Evolutionary conservation across 1,140 invertebrate species (phyloP).

Genomic region (Achroia grisella): DNA sequence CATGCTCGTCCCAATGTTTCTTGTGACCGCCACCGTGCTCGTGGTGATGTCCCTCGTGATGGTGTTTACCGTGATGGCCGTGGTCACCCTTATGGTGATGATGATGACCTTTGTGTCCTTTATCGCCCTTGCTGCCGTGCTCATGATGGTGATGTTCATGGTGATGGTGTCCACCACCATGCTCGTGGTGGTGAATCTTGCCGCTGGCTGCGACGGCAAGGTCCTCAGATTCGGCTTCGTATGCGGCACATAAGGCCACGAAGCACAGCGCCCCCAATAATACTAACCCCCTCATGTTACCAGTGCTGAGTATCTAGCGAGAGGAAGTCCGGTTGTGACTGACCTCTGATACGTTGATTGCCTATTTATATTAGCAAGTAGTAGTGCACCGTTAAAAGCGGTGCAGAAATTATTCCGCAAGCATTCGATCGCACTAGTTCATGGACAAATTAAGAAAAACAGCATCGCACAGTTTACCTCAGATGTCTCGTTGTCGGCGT

Average conservation of each 20-base stretch:
- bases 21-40: constrained; percentile 78
- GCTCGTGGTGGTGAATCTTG: constrained; percentile 61
- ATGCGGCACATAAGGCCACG: constrained; percentile 34
- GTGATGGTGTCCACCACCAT: constrained; percentile 72
- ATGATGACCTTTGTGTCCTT: constrained; percentile 75
- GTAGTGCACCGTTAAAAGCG: constrained; percentile 22
- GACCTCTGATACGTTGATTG: constrained; percentile 43
- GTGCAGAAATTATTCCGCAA: constrained; percentile 63
- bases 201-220: constrained; percentile 64
- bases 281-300: constrained; percentile 42
- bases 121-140: constrained; percentile 71
- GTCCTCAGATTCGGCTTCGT: constrained; percentile 28
- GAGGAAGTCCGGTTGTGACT: constrained; percentile 63
- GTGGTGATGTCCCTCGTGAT: constrained; percentile 75
- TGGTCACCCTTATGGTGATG: constrained; percentile 77
- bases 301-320: constrained; percentile 22
- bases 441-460: constrained; percentile 28
- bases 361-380: constrained; percentile 55
- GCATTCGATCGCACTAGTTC: constrained; percentile 30
- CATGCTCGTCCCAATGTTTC: constrained; percentile 79
- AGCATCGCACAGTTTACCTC: constrained; percentile 6
- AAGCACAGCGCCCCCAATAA: constrained; percentile 42
- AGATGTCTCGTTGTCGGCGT: not conserved
- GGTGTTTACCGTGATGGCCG: constrained; percentile 78
- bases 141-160: constrained; percentile 71